phyloP scores from a whole-genome alignment of 2,113 vertebrate species.

The Meles meles region DNA sequence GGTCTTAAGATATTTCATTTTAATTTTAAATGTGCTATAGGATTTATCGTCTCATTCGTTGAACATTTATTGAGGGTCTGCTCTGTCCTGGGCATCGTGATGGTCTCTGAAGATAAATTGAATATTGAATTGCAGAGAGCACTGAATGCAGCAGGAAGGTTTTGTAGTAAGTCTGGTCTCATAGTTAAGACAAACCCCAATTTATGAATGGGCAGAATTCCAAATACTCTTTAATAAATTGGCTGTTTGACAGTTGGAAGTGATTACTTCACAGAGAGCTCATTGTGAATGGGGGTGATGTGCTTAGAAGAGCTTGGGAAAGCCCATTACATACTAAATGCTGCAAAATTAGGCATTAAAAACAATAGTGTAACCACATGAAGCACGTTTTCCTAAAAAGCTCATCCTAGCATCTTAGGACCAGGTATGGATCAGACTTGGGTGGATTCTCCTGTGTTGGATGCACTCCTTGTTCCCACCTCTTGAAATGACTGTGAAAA shows the following conservation, averaged over 20 bases:
- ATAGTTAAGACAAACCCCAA: neutral
- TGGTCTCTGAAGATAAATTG: slow-evolving; percentile 20
- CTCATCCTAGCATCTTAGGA: neutral
- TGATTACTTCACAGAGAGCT: neutral
- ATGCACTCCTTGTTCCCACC: neutral
- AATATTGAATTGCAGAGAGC: neutral
- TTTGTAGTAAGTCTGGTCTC: neutral
- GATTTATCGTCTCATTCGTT: slow-evolving; percentile 22
- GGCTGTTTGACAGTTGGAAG: neutral
- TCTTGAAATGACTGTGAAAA: neutral
- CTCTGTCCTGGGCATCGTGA: neutral
- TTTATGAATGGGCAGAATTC: neutral
- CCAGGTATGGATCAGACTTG: rapidly evolving
- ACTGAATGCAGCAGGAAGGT: neutral
- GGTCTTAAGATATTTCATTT: neutral
- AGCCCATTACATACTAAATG: neutral
- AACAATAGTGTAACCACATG: neutral
- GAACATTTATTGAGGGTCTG: neutral
- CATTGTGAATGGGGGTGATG: neutral
- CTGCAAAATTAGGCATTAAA: neutral
- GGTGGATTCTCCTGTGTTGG: neutral
- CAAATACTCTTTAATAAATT: neutral
- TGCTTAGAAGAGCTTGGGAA: neutral
- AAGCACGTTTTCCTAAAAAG: neutral
- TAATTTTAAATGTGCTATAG: slow-evolving; percentile 11